phyloP scores from a whole-genome alignment of 2,797 vertebrate genomes.

The Artibeus jamaicensis region DNA sequence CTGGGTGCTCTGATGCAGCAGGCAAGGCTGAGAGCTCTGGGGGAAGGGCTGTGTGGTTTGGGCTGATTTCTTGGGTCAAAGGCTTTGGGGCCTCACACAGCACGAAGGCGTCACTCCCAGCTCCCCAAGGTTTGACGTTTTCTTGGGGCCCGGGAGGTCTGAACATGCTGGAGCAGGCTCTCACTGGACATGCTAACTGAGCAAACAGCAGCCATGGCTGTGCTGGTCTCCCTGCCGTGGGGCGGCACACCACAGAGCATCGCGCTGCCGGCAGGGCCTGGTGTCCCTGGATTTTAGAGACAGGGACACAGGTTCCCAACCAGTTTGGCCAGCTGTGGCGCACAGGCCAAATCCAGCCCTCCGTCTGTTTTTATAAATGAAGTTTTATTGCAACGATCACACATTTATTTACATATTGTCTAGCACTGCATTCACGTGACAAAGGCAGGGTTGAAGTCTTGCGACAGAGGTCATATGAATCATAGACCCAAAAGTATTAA shows the following conservation, averaged over 20 bases:
- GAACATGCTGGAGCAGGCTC: background rate
- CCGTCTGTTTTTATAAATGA: background rate
- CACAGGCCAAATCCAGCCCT: background rate
- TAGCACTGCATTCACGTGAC: too few species aligned
- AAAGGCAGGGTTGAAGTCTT: background rate
- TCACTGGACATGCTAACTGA: background rate
- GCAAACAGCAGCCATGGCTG: background rate
- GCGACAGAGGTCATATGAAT: background rate
- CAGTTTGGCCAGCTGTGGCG: background rate
- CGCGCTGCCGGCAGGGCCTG: too few species aligned
- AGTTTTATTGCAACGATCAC: background rate
- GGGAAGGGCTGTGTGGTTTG: background rate
- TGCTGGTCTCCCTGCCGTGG: rapidly evolving
- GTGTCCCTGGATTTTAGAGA: background rate
- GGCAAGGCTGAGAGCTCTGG: background rate
- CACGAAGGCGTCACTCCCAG: background rate
- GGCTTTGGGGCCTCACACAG: background rate
- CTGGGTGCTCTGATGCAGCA: background rate
- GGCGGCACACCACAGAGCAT: rapidly evolving
- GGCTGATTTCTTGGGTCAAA: background rate
- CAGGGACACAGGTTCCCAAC: background rate
- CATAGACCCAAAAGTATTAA: background rate
- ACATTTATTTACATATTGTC: background rate
- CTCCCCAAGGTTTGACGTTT: background rate
- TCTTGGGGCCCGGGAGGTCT: background rate